Conservation (phyloP, 2,888 invertebrate species). For the Tromatobia lineatoria region DNA sequence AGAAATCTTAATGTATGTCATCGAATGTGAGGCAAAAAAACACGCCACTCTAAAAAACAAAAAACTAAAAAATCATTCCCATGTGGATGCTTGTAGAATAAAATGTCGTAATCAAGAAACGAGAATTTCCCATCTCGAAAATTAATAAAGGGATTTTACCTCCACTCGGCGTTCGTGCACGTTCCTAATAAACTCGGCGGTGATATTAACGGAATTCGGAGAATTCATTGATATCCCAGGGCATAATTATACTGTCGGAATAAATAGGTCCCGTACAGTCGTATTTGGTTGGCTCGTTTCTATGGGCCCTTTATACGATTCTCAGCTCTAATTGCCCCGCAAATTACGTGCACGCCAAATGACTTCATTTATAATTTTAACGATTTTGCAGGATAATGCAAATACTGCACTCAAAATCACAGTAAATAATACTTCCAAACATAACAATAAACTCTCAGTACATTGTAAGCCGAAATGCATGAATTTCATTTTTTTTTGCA, state of each 20-base stretch:
- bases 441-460: not conserved
- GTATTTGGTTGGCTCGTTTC: not conserved
- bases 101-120: conserved; percentile 1
- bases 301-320: not conserved
- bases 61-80: not conserved
- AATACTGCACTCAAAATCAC: not conserved
- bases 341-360: not conserved
- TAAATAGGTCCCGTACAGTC: not conserved
- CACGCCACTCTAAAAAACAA: not conserved
- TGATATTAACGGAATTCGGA: conserved; percentile 3
- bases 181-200: not conserved
- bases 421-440: not conserved
- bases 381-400: not conserved
- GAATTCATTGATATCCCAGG: not conserved
- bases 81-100: not conserved
- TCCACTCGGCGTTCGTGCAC: not conserved
- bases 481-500: not conserved
- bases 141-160: not conserved
- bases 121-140: not conserved
- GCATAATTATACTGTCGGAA: not conserved
- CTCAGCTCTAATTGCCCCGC: not conserved
- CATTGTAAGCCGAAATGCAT: not conserved
- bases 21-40: conserved; percentile 15
- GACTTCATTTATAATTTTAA: not conserved
- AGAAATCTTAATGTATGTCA: conserved; percentile 14